Conservation (phyloP, 1,140 invertebrate species). For the Hypsibius dujardini region DNA sequence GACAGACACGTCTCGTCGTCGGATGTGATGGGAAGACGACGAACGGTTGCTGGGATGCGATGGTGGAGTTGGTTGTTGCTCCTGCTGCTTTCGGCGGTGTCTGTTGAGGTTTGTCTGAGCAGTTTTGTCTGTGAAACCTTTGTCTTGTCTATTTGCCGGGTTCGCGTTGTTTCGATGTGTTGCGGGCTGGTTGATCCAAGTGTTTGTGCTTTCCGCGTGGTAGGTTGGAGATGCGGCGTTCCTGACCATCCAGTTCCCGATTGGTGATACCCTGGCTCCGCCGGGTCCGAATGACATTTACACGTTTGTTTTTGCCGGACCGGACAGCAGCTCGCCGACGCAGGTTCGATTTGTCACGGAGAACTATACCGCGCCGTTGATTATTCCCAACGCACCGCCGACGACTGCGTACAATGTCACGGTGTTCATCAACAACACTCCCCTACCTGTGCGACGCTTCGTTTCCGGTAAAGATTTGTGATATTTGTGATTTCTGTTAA, state of each 20-base stretch:
- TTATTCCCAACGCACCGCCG: neutral
- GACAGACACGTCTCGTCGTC: too few species aligned
- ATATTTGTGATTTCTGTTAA: neutral
- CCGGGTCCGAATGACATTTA: neutral
- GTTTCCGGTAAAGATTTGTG: neutral
- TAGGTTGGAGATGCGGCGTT: neutral
- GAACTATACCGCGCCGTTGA: slow-evolving; percentile 11
- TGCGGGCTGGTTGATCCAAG: too few species aligned
- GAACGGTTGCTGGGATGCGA: too few species aligned
- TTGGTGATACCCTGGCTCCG: neutral
- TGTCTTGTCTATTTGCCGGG: too few species aligned
- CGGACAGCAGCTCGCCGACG: neutral
- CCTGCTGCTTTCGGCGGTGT: too few species aligned
- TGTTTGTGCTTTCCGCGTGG: too few species aligned
- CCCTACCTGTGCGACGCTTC: neutral
- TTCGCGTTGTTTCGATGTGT: too few species aligned
- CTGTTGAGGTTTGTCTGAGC: too few species aligned
- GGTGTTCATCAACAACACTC: neutral
- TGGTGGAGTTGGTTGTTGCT: too few species aligned
- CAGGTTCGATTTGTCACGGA: neutral
- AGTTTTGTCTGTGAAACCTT: too few species aligned
- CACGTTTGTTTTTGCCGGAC: neutral
- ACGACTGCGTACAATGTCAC: slow-evolving; percentile 10
- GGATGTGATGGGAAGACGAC: too few species aligned
- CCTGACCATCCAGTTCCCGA: neutral